Evolutionary conservation across 2,888 invertebrate species (phyloP).

Genomic region (Epistrophe eligans): DNA sequence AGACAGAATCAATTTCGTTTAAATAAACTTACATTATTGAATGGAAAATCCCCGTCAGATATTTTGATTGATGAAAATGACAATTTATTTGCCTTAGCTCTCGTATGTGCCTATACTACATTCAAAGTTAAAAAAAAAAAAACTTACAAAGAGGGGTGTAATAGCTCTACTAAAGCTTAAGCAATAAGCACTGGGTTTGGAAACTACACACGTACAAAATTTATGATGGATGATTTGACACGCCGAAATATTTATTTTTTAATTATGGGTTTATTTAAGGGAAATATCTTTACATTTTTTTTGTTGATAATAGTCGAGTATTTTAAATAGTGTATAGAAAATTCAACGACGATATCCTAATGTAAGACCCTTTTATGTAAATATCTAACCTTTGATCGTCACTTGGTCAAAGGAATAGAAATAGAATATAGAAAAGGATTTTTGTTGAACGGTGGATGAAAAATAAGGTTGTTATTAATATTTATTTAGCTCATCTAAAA

Average conservation of each 20-base stretch:
- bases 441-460: too few relatives aligned
- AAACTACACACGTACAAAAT: background rate
- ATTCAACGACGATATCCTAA: too few relatives aligned
- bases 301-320: background rate
- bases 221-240: constrained; percentile 62
- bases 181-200: constrained; percentile 24
- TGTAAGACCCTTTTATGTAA: too few relatives aligned
- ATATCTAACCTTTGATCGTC: too few relatives aligned
- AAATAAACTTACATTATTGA: constrained; percentile 76
- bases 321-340: too few relatives aligned
- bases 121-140: background rate
- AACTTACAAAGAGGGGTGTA: background rate
- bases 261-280: constrained; percentile 28
- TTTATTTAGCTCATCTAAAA: too few relatives aligned
- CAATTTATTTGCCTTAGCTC: constrained; percentile 74
- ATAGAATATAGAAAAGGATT: too few relatives aligned
- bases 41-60: constrained; percentile 76
- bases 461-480: too few relatives aligned
- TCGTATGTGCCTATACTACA: background rate
- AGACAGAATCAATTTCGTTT: constrained; percentile 76
- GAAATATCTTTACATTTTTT: constrained; percentile 8
- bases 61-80: constrained; percentile 76
- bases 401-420: too few relatives aligned
- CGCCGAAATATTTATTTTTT: constrained; percentile 46
- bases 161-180: background rate